These are phyloP conservation scores for Columba livia DNA, from an alignment of 2,113 vertebrate genomes.

Conservation along the genomic window DNA sequence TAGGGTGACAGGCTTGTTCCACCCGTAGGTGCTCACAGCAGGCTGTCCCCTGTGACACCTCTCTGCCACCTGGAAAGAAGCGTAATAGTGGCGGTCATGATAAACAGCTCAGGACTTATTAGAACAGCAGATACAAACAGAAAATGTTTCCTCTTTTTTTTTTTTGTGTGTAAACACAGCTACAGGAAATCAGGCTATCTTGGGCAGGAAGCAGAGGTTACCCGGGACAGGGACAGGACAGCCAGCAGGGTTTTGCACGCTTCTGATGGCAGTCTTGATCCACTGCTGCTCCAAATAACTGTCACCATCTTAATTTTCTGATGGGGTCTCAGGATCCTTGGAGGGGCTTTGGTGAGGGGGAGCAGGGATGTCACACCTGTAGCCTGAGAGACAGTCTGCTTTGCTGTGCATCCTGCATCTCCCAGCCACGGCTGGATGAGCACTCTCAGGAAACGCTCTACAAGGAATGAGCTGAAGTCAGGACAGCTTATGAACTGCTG, in stretches of 20 bases:
- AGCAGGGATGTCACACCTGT: neutral
- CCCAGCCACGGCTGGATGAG: neutral
- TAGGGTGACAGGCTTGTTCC: neutral
- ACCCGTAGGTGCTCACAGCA: neutral
- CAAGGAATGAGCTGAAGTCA: neutral
- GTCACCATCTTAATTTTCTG: neutral
- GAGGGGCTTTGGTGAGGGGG: neutral
- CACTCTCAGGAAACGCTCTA: neutral
- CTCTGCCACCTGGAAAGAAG: neutral
- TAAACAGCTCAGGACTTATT: neutral
- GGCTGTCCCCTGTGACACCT: neutral
- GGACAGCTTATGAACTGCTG: neutral
- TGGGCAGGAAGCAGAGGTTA: conserved; percentile 56
- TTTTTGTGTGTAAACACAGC: neutral
- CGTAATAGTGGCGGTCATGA: neutral
- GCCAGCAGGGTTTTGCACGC: fast-evolving
- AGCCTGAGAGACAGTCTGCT: neutral
- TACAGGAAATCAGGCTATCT: conserved; percentile 7
- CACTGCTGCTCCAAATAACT: neutral
- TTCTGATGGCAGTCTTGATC: neutral
- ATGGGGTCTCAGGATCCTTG: neutral
- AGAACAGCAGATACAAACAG: neutral
- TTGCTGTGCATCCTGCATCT: neutral
- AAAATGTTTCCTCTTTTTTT: conserved; percentile 1
- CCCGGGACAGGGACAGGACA: neutral